Evolutionary conservation across 2,888 invertebrate genomes (phyloP).

Genomic region (Colletes collaris): DNA sequence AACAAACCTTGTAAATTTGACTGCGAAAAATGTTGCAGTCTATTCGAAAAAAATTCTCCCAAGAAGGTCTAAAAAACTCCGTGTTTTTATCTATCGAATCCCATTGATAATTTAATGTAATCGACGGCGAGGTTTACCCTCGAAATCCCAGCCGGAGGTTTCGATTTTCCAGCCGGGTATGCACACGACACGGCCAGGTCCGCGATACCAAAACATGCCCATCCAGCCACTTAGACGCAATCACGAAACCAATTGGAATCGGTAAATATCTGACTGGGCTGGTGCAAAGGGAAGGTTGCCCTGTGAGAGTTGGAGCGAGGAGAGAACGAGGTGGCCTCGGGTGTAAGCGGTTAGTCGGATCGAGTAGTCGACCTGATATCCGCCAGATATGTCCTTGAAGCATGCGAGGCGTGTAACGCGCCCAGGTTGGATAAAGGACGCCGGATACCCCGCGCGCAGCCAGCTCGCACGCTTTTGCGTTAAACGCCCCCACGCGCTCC

Average conservation of each 20-base stretch:
- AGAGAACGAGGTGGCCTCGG: constrained; percentile 56
- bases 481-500: constrained; percentile 63
- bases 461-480: constrained; percentile 44
- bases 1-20: too few relatives aligned
- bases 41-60: too few relatives aligned
- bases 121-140: background rate
- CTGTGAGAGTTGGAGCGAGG: constrained; percentile 30
- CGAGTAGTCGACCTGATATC: constrained; percentile 75
- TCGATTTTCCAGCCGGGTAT: background rate
- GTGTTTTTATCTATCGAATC: too few relatives aligned
- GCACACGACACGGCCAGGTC: background rate
- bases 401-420: constrained; percentile 78
- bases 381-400: constrained; percentile 81
- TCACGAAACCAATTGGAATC: constrained; percentile 81
- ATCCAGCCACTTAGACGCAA: constrained; percentile 75
- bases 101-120: too few relatives aligned
- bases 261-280: constrained; percentile 76
- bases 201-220: constrained; percentile 31
- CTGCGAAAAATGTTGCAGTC: too few relatives aligned
- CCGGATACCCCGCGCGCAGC: constrained; percentile 36
- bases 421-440: constrained; percentile 59
- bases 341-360: constrained; percentile 70
- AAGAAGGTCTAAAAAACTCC: too few relatives aligned
- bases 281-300: constrained; percentile 58
- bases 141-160: too few relatives aligned